These are phyloP conservation scores for Diplosoma virens DNA, from an alignment of 23 tunicate species.

Conservation along the genomic window DNA sequence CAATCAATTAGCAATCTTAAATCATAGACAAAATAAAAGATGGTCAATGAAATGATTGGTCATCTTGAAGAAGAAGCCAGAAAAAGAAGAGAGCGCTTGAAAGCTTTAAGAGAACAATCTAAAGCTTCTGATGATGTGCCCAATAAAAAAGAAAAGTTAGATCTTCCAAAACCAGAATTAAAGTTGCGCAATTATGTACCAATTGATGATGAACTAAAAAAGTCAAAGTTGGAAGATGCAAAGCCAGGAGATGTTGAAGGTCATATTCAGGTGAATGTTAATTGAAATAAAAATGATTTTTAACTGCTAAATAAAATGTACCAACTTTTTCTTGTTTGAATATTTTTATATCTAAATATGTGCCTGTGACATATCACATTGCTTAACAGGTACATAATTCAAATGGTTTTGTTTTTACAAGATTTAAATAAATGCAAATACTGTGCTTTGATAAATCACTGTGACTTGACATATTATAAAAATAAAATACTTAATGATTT, in stretches of 20 bases:
- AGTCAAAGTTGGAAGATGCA: conserved; percentile 19
- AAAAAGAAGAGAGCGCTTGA: conserved; percentile 68
- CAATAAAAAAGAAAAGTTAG: conserved; percentile 40
- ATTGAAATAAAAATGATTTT: too few relatives aligned
- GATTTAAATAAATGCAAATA: too few relatives aligned
- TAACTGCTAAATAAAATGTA: background rate
- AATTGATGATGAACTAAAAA: conserved; percentile 41
- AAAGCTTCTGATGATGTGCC: conserved; percentile 32
- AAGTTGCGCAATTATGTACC: conserved; percentile 79
- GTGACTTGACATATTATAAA: too few relatives aligned
- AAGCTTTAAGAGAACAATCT: conserved; percentile 67
- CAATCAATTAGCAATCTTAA: too few relatives aligned
- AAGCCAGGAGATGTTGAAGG: conserved; percentile 70
- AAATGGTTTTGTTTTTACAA: too few relatives aligned
- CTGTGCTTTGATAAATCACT: too few relatives aligned
- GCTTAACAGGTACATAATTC: too few relatives aligned
- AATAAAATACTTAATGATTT: too few relatives aligned
- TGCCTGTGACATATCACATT: too few relatives aligned
- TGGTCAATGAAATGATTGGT: conserved; percentile 58
- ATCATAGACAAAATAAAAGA: too few relatives aligned
- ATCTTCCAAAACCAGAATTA: conserved; percentile 62
- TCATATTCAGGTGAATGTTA: conserved; percentile 37
- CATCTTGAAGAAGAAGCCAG: conserved; percentile 73
- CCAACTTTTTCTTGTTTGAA: too few relatives aligned
- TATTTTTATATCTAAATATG: too few relatives aligned